phyloP scores from a whole-genome alignment of 2,888 invertebrate genomes.

The Ennomos erosarius region DNA sequence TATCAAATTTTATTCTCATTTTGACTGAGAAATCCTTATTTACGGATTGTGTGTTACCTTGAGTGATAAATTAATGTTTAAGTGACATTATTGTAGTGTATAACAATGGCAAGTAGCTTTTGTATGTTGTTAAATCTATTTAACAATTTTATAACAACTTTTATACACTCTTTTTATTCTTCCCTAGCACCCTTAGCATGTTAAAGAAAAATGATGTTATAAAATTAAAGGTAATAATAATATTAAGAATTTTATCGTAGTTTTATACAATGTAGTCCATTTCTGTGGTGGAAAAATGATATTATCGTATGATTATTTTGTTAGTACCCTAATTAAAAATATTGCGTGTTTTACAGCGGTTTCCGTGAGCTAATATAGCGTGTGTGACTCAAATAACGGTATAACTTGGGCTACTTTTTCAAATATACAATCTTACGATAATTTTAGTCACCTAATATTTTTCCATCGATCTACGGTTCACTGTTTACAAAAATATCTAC shows the following conservation, averaged over 20 bases:
- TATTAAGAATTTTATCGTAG: constrained; percentile 36
- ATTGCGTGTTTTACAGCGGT: constrained; percentile 41
- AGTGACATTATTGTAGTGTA: constrained; percentile 70
- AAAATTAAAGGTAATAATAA: constrained; percentile 29
- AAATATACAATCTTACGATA: constrained; percentile 40
- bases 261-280: constrained; percentile 39
- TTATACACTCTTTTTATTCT: constrained; percentile 85
- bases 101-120: constrained; percentile 78
- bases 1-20: constrained; percentile 57
- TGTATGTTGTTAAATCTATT: constrained; percentile 83
- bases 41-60: constrained; percentile 68
- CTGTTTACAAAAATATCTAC: constrained; percentile 46
- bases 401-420: constrained; percentile 39
- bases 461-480: constrained; percentile 42
- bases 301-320: constrained; percentile 20
- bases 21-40: constrained; percentile 65
- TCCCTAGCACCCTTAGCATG: constrained; percentile 81
- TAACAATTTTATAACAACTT: constrained; percentile 82
- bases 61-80: constrained; percentile 74
- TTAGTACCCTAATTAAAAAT: constrained; percentile 35
- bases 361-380: constrained; percentile 38
- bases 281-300: constrained; percentile 21
- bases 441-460: constrained; percentile 30
- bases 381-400: constrained; percentile 40
- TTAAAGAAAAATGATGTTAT: constrained; percentile 44